Evolutionary conservation across 2,113 vertebrate species (phyloP).

Genomic region (Pseudopodoces humilis): DNA sequence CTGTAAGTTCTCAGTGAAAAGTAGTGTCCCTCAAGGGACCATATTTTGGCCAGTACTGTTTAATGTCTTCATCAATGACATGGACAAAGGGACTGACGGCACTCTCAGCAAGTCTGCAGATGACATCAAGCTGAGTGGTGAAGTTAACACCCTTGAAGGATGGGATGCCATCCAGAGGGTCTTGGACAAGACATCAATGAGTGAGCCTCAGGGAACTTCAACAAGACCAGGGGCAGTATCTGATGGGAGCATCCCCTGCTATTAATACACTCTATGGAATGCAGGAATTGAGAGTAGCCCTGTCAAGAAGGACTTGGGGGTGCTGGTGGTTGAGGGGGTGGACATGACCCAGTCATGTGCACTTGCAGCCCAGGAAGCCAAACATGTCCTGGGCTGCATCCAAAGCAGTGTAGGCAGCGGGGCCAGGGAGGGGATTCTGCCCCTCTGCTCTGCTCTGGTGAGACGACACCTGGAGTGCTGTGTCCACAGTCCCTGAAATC

Average conservation of each 20-base stretch:
- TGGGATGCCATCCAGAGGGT: background rate
- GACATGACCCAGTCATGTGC: background rate
- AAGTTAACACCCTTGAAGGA: background rate
- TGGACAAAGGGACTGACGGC: too few relatives aligned
- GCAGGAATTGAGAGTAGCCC: background rate
- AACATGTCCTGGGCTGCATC: background rate
- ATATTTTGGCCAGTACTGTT: background rate
- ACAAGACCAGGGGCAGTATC: background rate
- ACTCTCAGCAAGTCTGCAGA: background rate
- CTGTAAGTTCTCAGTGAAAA: background rate
- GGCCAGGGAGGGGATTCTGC: background rate
- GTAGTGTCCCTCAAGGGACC: background rate
- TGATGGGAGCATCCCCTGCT: background rate
- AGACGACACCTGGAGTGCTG: background rate
- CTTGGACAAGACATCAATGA: background rate
- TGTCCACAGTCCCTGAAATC: accelerated
- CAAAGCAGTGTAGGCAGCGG: accelerated
- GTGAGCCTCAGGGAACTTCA: background rate
- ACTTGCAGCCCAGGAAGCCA: background rate
- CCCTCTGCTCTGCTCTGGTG: background rate
- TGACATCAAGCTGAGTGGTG: background rate
- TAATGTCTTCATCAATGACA: background rate
- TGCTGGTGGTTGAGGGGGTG: too few relatives aligned
- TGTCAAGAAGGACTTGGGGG: accelerated
- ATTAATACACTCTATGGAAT: background rate